Evolutionary conservation across 2,888 invertebrate genomes (phyloP).

Genomic region (Ptychoptera contaminata): DNA sequence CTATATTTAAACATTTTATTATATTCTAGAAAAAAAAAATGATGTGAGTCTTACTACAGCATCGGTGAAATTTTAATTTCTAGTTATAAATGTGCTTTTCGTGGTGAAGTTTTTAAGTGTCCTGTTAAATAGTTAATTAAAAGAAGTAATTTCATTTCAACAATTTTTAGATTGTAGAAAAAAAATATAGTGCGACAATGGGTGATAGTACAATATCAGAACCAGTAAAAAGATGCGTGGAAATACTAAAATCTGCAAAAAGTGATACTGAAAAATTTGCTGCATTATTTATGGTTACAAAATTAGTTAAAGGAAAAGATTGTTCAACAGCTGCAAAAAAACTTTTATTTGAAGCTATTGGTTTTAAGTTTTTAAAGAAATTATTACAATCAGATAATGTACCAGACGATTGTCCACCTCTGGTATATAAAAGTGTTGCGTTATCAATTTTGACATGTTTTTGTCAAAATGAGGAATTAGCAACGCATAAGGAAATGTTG

Average conservation of each 20-base stretch:
- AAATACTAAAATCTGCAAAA: constrained; percentile 59
- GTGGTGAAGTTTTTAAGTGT: neutral
- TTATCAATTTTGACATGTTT: constrained; percentile 75
- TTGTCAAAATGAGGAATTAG: constrained; percentile 64
- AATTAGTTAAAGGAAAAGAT: constrained; percentile 70
- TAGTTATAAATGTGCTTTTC: no score
- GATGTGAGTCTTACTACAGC: no score
- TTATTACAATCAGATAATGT: constrained; percentile 58
- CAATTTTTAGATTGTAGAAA: neutral
- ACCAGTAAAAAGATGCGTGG: constrained; percentile 69
- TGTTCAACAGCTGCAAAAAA: constrained; percentile 62
- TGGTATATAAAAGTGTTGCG: constrained; percentile 83
- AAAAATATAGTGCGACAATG: neutral
- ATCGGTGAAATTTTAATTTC: no score
- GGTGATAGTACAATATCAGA: constrained; percentile 43
- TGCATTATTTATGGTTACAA: constrained; percentile 81
- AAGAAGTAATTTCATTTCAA: neutral
- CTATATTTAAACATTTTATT: no score
- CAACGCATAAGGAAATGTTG: constrained; percentile 69
- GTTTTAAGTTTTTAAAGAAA: constrained; percentile 70
- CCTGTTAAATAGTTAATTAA: neutral
- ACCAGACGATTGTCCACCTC: constrained; percentile 75
- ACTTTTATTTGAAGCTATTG: constrained; percentile 76
- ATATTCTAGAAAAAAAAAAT: no score
- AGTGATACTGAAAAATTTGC: constrained; percentile 86